phyloP scores from a whole-genome alignment of 2,113 vertebrate species.

The Engraulis encrasicolus region DNA sequence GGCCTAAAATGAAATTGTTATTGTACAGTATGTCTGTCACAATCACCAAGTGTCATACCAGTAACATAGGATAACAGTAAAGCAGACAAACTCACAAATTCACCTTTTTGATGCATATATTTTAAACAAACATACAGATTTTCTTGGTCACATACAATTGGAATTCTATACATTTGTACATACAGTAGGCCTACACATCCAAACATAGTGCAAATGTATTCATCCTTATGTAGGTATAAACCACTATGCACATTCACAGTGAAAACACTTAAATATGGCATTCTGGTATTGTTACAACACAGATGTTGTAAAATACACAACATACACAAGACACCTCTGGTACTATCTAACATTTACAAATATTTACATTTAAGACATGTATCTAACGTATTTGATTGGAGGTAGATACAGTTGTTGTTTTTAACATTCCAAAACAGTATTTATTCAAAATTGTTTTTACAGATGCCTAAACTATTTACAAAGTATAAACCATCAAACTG shows the following conservation, averaged over 20 bases:
- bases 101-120: background rate
- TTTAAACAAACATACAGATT: background rate
- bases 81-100: background rate
- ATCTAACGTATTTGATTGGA: background rate
- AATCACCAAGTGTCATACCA: background rate
- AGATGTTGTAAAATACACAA: background rate
- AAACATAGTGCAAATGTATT: background rate
- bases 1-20: background rate
- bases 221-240: background rate
- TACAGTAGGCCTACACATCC: background rate
- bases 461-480: too few relatives aligned
- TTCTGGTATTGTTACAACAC: background rate
- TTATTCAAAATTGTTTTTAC: too few relatives aligned
- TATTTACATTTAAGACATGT: background rate
- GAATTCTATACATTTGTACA: background rate
- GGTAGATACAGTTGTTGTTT: constrained; percentile 1
- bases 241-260: constrained; percentile 3
- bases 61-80: background rate
- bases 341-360: background rate
- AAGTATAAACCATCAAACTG: too few relatives aligned
- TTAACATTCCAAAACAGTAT: background rate
- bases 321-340: background rate
- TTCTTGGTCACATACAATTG: background rate
- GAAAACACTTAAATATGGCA: constrained; percentile 7
- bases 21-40: background rate